Percentiles rank a stretch among this genome's conserved stretches.
phyloP scores from a whole-genome alignment of 2,888 invertebrate species.

The Erebia ligea region DNA sequence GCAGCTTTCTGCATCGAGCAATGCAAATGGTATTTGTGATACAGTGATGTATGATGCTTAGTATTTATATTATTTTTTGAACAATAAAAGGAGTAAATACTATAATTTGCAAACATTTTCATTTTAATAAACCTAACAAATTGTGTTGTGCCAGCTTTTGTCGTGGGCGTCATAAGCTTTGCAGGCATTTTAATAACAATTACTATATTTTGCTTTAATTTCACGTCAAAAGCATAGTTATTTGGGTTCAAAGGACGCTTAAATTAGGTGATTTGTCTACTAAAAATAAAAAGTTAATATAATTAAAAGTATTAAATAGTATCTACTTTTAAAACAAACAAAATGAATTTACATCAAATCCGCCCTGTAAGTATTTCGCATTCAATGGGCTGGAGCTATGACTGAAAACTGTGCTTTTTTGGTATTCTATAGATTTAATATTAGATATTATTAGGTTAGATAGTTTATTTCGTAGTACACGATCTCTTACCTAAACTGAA shows the following conservation, averaged over 20 bases:
- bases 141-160: conserved; percentile 35
- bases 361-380: no score
- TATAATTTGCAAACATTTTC: conserved; percentile 66
- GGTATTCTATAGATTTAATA: no score
- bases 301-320: no score
- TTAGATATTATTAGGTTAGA: no score
- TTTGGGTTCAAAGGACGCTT: background rate
- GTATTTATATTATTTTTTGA: conserved; percentile 74
- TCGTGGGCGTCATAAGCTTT: conserved; percentile 25
- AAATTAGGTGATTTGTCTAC: background rate
- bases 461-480: no score
- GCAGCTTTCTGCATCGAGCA: conserved; percentile 47
- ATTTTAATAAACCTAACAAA: conserved; percentile 63
- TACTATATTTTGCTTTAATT: background rate
- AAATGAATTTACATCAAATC: no score
- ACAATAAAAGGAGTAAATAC: conserved; percentile 74
- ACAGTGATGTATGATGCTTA: conserved; percentile 77
- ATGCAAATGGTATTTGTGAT: conserved; percentile 74
- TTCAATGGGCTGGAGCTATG: no score
- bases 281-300: no score
- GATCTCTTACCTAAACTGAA: no score
- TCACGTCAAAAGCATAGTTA: background rate
- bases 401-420: no score
- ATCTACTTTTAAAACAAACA: no score
- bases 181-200: background rate